Evolutionary conservation across 2,113 vertebrate genomes (phyloP).

Genomic region (Aplodontia rufa): DNA sequence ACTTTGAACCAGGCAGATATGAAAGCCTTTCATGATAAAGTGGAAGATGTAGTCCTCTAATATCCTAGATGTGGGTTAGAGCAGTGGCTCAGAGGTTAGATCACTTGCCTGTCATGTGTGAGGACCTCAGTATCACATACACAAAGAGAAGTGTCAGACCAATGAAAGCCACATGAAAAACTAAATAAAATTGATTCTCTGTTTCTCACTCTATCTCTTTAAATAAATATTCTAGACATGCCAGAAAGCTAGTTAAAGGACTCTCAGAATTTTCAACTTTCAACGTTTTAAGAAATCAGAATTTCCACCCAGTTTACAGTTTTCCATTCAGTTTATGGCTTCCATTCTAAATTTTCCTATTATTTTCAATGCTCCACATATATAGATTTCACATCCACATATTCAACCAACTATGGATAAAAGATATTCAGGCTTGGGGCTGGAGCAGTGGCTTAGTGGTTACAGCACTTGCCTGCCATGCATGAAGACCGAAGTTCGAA

Average conservation of each 20-base stretch:
- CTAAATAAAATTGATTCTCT: too few relatives aligned
- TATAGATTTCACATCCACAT: background rate
- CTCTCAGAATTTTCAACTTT: background rate
- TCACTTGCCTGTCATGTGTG: too few relatives aligned
- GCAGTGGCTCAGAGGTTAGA: too few relatives aligned
- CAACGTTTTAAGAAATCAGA: slow-evolving; percentile 41
- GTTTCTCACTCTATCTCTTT: too few relatives aligned
- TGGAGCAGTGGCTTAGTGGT: too few relatives aligned
- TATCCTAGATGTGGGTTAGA: too few relatives aligned
- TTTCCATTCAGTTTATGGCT: too few relatives aligned
- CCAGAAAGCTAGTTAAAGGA: background rate
- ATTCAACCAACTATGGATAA: background rate
- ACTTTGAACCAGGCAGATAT: background rate
- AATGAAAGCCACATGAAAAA: too few relatives aligned
- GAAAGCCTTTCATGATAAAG: background rate
- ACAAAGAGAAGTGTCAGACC: too few relatives aligned
- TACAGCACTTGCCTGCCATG: too few relatives aligned
- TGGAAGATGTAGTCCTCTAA: background rate
- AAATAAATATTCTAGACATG: background rate
- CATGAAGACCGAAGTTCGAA: too few relatives aligned
- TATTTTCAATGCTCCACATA: background rate
- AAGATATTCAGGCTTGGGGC: background rate
- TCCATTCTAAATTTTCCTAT: background rate
- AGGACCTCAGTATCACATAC: too few relatives aligned
- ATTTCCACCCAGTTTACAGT: background rate